A percentile compares a stretch with the other conserved stretches of the same genome.
Conservation (phyloP, 2,888 invertebrate genomes). For the Venusia cambrica region DNA sequence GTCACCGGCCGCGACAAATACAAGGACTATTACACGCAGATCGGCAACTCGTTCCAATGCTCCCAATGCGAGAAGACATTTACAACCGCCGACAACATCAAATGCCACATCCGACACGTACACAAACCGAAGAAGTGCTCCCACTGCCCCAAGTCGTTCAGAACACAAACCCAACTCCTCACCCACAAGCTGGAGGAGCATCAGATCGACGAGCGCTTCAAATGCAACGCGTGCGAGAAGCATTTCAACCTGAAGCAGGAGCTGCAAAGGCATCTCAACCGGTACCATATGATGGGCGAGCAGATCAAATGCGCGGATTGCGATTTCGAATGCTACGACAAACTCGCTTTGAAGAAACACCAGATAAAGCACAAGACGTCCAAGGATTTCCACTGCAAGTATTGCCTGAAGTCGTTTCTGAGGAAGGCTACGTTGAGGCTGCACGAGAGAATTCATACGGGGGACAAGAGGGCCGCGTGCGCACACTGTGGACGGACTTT, state of each 20-base stretch:
- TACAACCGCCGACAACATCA: no score
- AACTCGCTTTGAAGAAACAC: constrained; percentile 56
- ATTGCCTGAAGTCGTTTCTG: constrained; percentile 65
- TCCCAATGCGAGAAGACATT: no score
- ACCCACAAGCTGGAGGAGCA: constrained; percentile 55
- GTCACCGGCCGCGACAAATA: no score
- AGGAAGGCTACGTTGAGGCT: constrained; percentile 53
- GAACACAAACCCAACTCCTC: no score
- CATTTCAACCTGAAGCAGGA: constrained; percentile 54
- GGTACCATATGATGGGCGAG: constrained; percentile 64
- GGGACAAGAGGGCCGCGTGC: constrained; percentile 60
- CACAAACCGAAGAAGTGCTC: no score
- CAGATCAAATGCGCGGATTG: constrained; percentile 55
- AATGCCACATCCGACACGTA: no score
- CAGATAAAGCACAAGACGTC: constrained; percentile 62
- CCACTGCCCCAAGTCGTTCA: background rate
- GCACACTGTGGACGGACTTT: constrained; percentile 62
- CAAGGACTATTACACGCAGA: no score
- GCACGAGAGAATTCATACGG: constrained; percentile 66
- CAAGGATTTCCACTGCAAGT: constrained; percentile 63
- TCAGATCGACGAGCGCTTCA: constrained; percentile 53
- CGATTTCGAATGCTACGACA: constrained; percentile 58
- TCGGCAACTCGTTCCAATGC: no score
- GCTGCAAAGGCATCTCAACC: constrained; percentile 52
- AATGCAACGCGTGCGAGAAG: constrained; percentile 62